Conservation (phyloP, 2,797 vertebrate genomes). For the Meda fulgida region DNA sequence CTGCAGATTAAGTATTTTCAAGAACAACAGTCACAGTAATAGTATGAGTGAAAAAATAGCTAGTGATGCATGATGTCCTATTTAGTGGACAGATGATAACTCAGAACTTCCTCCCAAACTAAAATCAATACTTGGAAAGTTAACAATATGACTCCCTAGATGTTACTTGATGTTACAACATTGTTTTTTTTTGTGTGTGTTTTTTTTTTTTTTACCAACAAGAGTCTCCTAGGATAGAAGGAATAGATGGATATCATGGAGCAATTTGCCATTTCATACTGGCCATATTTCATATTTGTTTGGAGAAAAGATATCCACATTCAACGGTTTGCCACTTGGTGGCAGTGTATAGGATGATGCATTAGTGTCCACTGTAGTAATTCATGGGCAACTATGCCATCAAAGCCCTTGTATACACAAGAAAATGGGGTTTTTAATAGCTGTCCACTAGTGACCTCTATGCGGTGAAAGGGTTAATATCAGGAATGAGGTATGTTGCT, state of each 20-base stretch:
- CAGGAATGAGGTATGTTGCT: neutral
- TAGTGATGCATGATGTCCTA: neutral
- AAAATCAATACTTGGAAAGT: neutral
- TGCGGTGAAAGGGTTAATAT: neutral
- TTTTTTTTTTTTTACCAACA: too few species aligned
- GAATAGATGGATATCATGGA: neutral
- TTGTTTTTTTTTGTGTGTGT: neutral
- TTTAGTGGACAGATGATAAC: neutral
- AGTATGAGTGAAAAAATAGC: neutral
- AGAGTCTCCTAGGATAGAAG: neutral
- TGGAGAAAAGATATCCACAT: neutral
- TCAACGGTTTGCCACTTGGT: neutral
- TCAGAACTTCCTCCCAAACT: neutral
- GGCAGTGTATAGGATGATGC: neutral
- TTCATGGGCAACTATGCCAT: neutral
- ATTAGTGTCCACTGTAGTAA: neutral
- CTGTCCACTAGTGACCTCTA: neutral
- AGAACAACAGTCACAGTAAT: neutral
- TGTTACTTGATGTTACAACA: neutral
- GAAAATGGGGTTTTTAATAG: neutral
- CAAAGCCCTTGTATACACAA: neutral
- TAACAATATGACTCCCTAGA: neutral
- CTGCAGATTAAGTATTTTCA: too few species aligned
- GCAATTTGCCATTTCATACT: neutral
- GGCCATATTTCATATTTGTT: neutral